Evolutionary conservation across 2,113 vertebrate species (phyloP).

Genomic region (Pomatorhinus ruficollis): DNA sequence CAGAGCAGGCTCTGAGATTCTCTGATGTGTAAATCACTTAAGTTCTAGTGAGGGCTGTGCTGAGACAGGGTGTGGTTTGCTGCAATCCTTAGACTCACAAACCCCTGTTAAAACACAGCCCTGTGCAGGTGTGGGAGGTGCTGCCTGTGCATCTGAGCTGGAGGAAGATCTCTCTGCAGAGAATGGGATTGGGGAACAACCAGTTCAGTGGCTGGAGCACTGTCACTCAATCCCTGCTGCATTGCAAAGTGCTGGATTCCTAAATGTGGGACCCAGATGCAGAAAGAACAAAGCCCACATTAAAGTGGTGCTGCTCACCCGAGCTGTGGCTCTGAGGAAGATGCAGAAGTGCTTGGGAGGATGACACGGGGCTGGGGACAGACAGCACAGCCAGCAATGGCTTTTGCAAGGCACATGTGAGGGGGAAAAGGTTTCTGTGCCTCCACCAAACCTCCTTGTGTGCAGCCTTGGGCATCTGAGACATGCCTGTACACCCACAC

Average conservation of each 20-base stretch:
- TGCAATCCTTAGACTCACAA: neutral
- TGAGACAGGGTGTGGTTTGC: neutral
- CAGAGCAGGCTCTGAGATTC: neutral
- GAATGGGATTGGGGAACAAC: neutral
- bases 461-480: neutral
- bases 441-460: neutral
- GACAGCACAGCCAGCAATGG: neutral
- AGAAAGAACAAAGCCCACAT: constrained; percentile 61
- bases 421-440: neutral
- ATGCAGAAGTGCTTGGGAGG: neutral
- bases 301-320: constrained; percentile 42
- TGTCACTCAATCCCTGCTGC: neutral
- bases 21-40: neutral
- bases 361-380: constrained; percentile 3
- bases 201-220: neutral
- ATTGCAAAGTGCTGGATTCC: neutral
- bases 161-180: neutral
- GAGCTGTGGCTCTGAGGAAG: neutral
- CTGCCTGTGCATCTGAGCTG: neutral
- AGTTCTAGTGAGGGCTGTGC: neutral
- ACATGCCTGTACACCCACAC: rapidly evolving
- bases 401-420: neutral
- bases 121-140: neutral
- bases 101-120: neutral
- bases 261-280: constrained; percentile 74